These are phyloP conservation scores for Phoxinus dragarum DNA, from an alignment of 2,797 vertebrate genomes.

Conservation along the genomic window DNA sequence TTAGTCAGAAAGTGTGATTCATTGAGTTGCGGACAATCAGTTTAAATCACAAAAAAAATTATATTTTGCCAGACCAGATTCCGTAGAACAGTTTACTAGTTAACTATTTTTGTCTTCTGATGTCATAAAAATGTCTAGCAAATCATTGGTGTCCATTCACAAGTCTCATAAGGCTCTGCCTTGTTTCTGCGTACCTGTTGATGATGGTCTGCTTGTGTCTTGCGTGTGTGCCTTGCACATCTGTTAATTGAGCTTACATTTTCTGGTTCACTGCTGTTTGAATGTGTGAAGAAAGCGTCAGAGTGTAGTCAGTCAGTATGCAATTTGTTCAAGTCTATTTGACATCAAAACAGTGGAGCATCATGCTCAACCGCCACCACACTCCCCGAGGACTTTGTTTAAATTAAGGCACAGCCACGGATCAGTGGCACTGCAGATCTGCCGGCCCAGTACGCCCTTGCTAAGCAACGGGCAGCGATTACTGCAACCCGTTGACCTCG, in stretches of 20 bases:
- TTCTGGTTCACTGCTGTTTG: constrained; percentile 42
- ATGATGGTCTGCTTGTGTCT: not conserved
- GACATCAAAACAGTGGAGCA: constrained; percentile 38
- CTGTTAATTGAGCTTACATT: constrained; percentile 35
- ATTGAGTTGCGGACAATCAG: not conserved
- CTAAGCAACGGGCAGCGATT: constrained; percentile 1
- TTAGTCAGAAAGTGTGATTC: not conserved
- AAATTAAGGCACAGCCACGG: constrained; percentile 33
- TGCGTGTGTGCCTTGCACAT: constrained; percentile 27
- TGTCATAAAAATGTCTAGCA: not conserved
- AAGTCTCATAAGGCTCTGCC: not conserved
- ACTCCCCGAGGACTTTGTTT: constrained; percentile 15
- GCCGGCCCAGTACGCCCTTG: not conserved
- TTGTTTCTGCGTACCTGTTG: constrained; percentile 3
- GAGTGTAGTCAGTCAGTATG: constrained; percentile 44
- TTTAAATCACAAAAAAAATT: not conserved
- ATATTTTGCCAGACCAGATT: not conserved
- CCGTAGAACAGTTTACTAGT: not conserved
- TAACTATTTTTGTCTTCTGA: not conserved
- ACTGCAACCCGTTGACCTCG: constrained; percentile 33
- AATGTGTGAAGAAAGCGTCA: constrained; percentile 41
- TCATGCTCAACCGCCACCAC: not conserved
- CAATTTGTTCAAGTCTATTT: constrained; percentile 55
- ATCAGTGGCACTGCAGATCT: constrained; percentile 35
- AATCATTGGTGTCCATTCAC: not conserved